Base-by-base conservation (phyloP, 2,113 vertebrate genomes). In the Nothocercus nigrocapillus region DNA sequence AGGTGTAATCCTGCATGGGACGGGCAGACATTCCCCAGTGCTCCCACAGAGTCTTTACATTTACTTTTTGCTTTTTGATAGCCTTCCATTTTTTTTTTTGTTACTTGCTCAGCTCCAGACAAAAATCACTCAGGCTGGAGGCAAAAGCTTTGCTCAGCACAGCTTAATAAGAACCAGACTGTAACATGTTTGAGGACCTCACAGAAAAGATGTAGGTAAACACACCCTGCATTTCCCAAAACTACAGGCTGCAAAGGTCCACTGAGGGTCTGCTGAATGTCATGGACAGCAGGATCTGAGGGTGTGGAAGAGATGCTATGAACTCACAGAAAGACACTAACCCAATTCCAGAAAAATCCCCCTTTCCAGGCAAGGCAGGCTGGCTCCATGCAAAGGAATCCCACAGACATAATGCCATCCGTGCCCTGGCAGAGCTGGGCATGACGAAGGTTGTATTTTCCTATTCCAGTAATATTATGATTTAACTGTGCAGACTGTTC, bases 391-490 rank as follows among this genome's bases (percentile, higher is more conserved):
- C 40, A 53, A 72, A 76, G 53, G 28, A 91, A 94, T 53, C 88
- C 70, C 66, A 58, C 32, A 72, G 87, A 49, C 4, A 0, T 56
- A 56, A 90, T 40, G 40, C 51, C 38, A 78, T 4, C 63, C 68
- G 34, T 44, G 24, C 70, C 64, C 76, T 79, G 87, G 75, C 11
- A 3, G 76, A 90, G 44, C 17, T 15, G 61, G 70, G 59, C 24
- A 61, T 85, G 75, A 83, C 4, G 9, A 88, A 73, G 22, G 40
- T 8, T 88, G 3, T 47, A 51, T 70, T 88, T 82, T 88, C 79
- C 79, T 85, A 77, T 90, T 82, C 80, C 94, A 74, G 90, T 59
- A 90, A 84, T 73, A 68, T 74, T 92, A 53, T 69, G 56, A 70
- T 85, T 88, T 85, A 69, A 90, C 70, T 78, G 25, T 38, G 85